A percentile compares a stretch with the other conserved stretches of the same genome.
Evolutionary conservation across 2,888 invertebrate species (phyloP).

Genomic region (Tinea trinotella): DNA sequence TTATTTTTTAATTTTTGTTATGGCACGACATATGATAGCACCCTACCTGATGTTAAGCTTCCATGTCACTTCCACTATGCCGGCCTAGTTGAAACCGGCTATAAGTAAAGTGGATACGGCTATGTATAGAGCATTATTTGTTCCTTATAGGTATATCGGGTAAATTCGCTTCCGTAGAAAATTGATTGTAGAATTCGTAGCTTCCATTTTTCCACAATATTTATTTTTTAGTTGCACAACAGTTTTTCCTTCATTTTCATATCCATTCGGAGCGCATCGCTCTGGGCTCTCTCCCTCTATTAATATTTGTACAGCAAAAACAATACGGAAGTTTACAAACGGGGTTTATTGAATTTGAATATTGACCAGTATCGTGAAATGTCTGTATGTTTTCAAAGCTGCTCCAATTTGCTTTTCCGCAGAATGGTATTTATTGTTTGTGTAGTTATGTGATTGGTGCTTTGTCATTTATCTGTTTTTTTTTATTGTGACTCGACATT

Average conservation of each 20-base stretch:
- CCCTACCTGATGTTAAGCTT: too few relatives aligned
- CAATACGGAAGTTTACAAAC: slow-evolving; percentile 6
- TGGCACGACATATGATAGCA: too few relatives aligned
- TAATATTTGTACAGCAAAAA: background rate
- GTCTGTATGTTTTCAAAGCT: background rate
- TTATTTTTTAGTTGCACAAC: background rate
- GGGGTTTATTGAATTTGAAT: slow-evolving; percentile 5
- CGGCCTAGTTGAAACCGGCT: too few relatives aligned
- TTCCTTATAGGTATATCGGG: too few relatives aligned
- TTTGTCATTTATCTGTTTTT: too few relatives aligned
- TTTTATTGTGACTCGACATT: too few relatives aligned
- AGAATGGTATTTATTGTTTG: background rate
- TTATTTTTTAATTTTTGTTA: too few relatives aligned
- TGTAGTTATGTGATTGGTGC: background rate
- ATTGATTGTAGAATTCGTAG: too few relatives aligned
- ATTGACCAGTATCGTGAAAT: background rate
- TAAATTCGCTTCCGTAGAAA: too few relatives aligned
- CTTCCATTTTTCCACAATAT: background rate
- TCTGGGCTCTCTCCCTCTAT: background rate
- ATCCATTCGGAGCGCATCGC: background rate
- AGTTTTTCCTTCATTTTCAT: background rate
- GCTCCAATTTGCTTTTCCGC: background rate
- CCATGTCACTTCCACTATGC: too few relatives aligned
- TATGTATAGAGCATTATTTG: too few relatives aligned
- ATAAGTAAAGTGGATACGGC: too few relatives aligned